phyloP scores from a whole-genome alignment of 2,888 invertebrate genomes.

The Pycnomerus fuliginosus region DNA sequence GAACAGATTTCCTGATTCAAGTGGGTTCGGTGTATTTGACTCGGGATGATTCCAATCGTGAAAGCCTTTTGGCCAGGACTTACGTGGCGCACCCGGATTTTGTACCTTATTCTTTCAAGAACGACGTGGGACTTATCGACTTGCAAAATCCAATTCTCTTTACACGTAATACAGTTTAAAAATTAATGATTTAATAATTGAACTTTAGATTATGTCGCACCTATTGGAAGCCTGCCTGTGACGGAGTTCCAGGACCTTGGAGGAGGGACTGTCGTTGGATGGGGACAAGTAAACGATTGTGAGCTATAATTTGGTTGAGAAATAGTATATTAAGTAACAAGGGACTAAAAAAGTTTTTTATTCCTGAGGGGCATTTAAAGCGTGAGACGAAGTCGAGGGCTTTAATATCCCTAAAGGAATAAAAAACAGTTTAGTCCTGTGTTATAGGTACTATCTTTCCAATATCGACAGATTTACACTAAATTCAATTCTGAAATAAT shows the following conservation, averaged over 20 bases:
- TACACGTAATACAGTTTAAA: conserved; percentile 4
- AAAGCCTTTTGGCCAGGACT: background rate
- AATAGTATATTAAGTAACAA: no score
- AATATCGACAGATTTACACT: no score
- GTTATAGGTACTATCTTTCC: no score
- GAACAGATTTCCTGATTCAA: conserved; percentile 3
- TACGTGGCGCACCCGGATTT: conserved; percentile 5
- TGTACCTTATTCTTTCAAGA: conserved; percentile 3
- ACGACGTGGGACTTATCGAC: conserved; percentile 4
- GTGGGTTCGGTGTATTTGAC: background rate
- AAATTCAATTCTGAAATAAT: no score
- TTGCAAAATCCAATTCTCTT: conserved; percentile 1
- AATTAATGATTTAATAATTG: background rate
- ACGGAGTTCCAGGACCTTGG: background rate
- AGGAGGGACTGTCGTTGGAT: conserved; percentile 5
- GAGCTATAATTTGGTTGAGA: no score
- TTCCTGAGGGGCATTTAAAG: no score
- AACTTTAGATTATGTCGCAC: conserved; percentile 1
- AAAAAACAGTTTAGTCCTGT: no score
- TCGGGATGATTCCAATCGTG: conserved; percentile 1
- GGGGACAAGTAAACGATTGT: conserved; percentile 12
- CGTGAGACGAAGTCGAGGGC: no score
- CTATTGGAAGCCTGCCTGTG: conserved; percentile 1
- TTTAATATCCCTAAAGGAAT: no score
- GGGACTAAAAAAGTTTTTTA: no score